phyloP scores from a whole-genome alignment of 1,140 invertebrate species.

The Cydia strobilella region DNA sequence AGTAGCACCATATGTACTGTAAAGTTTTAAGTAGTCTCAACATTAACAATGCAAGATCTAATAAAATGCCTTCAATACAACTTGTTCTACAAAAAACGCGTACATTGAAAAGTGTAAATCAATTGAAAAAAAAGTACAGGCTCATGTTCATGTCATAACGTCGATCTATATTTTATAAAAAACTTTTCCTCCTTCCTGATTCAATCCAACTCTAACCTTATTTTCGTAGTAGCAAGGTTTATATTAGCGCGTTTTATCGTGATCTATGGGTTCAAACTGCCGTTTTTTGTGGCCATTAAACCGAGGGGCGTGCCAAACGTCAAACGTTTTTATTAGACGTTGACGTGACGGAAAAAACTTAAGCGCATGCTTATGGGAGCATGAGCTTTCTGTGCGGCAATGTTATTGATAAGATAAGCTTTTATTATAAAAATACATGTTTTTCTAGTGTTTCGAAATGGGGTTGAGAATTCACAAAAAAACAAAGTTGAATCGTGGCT shows the following conservation, averaged over 20 bases:
- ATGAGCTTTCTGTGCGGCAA: not conserved
- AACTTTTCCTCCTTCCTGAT: not conserved
- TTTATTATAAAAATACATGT: not conserved
- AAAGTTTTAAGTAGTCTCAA: too few species aligned
- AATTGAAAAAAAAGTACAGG: conserved; percentile 12
- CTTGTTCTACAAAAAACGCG: conserved; percentile 3
- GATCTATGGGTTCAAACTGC: not conserved
- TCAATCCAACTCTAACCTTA: not conserved
- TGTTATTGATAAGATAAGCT: not conserved
- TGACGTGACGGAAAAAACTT: conserved; percentile 21
- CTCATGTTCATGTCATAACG: conserved; percentile 22
- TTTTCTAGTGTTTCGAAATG: not conserved
- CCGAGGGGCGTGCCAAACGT: conserved; percentile 28
- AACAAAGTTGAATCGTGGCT: too few species aligned
- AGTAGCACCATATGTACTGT: too few species aligned
- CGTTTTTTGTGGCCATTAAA: conserved; percentile 30
- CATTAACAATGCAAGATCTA: too few species aligned
- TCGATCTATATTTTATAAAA: conserved; percentile 21
- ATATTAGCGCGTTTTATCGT: not conserved
- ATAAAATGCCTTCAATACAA: not conserved
- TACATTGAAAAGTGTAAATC: conserved; percentile 4
- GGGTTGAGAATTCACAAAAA: not conserved
- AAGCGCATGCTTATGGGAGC: not conserved
- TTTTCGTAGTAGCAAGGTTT: not conserved
- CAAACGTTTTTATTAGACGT: conserved; percentile 22